Base-by-base conservation (phyloP, 2,888 invertebrate genomes). In the Torymus aiolomorphi region DNA sequence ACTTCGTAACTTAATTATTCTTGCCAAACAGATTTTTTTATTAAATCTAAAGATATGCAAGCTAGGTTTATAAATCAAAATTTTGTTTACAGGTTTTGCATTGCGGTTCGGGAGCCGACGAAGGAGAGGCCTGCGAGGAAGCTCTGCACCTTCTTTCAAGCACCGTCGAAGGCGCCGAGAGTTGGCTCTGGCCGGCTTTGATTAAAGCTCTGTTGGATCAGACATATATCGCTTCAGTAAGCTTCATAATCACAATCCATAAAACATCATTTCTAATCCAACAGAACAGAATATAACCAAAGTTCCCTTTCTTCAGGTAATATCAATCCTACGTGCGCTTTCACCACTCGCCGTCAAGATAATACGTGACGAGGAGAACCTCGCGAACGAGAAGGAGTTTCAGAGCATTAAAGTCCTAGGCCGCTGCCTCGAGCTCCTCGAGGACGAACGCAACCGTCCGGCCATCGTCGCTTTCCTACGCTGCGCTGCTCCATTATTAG, bases 101-200 rank as follows among this genome's bases (percentile, higher is more conserved):
- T 65, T 88, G 88, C 78, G 87, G 85, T 24, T 66, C 82, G 10
- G 83, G 83, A 14, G 84, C 80, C 2, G 87, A 87, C 14, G 89
- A 89, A 75, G 83, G 84, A 4, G 87, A 87, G 56, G 86, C 88
- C 0, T 89, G 86, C 77, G 87, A 87, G 63, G 89, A 89, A 76
- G 89, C 89, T 49, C 82, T 89, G 2, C 85, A 88, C 82, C 85
- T 89, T 51, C 83, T 89, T 11, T 88, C 89, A 5, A 89, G 87
- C 14, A 89, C 89, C 2, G 89, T 89, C 2, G 86, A 88, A 8
- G 88, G 88, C 0, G 88, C 86, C 2, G 89, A 89, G 80, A 86
- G 59, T 63, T 89, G 89, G 89, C 83, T 89, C 1, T 89, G 89
- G 89, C 87, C 89, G n/a, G 84, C 85, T 20, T 82, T 89, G 20